A percentile compares a stretch with the other conserved stretches of the same genome.
These are phyloP conservation scores for Ctenodactylus gundi DNA, from an alignment of 2,113 vertebrate species.

Conservation along the genomic window DNA sequence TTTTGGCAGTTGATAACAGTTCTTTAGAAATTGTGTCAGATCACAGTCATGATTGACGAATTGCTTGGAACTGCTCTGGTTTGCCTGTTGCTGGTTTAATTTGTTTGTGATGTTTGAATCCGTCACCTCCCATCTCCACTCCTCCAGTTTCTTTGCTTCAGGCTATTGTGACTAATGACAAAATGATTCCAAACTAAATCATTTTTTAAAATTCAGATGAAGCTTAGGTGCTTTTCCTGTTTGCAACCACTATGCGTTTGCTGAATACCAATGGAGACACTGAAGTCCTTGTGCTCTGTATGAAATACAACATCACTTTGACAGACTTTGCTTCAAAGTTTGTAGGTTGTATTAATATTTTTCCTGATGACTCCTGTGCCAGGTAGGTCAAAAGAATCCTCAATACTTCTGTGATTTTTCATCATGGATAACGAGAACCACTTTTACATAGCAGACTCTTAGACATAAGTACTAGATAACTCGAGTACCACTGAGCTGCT, in stretches of 20 bases:
- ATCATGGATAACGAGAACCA: slow-evolving; percentile 13
- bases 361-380: background rate
- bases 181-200: slow-evolving; percentile 64
- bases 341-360: background rate
- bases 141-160: slow-evolving; percentile 55
- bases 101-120: slow-evolving; percentile 58
- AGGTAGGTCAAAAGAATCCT: background rate
- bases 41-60: slow-evolving; percentile 49
- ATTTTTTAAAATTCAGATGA: slow-evolving; percentile 67
- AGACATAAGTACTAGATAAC: background rate
- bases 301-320: background rate
- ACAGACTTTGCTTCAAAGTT: background rate
- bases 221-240: slow-evolving; percentile 43
- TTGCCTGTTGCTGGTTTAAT: slow-evolving; percentile 62
- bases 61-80: slow-evolving; percentile 48
- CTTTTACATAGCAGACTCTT: background rate
- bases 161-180: slow-evolving; percentile 74
- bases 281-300: background rate
- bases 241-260: slow-evolving; percentile 22
- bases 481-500: slow-evolving; percentile 13
- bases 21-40: slow-evolving; percentile 61
- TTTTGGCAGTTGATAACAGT: slow-evolving; percentile 28
- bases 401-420: background rate
- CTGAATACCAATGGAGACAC: background rate
- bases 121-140: background rate